Percentiles rank a stretch among this genome's conserved stretches.
phyloP scores from a whole-genome alignment of 2,113 vertebrate genomes.

The Cinclus mexicanus region DNA sequence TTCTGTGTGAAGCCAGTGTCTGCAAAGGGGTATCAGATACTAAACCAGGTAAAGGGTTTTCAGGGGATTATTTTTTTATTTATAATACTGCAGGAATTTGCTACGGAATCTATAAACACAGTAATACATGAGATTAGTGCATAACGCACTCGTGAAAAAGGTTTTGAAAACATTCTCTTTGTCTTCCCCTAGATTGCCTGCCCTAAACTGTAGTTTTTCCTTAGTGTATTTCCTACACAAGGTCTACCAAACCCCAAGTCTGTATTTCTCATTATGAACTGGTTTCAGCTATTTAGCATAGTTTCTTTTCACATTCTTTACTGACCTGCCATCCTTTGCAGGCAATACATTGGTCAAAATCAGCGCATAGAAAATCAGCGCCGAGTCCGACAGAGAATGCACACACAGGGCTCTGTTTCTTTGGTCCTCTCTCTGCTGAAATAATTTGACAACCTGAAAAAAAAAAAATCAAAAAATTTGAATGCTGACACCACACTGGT shows the following conservation, averaged over 20 bases:
- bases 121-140: neutral
- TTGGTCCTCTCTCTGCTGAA: neutral
- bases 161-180: neutral
- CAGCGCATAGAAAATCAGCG: neutral
- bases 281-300: neutral
- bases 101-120: neutral
- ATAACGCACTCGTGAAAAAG: neutral
- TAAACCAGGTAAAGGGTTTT: neutral
- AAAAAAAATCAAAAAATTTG: neutral
- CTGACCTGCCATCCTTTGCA: neutral
- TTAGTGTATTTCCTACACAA: neutral
- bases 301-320: neutral
- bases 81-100: neutral
- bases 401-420: neutral
- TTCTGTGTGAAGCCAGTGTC: neutral
- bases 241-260: neutral
- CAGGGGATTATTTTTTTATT: neutral
- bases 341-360: neutral
- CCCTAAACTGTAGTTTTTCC: neutral
- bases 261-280: neutral
- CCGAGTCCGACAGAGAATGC: neutral
- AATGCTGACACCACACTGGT: neutral
- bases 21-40: neutral
- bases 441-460: neutral
- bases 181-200: neutral